Conservation (phyloP, 2,888 invertebrate species). For the Cosmia trapezina region DNA sequence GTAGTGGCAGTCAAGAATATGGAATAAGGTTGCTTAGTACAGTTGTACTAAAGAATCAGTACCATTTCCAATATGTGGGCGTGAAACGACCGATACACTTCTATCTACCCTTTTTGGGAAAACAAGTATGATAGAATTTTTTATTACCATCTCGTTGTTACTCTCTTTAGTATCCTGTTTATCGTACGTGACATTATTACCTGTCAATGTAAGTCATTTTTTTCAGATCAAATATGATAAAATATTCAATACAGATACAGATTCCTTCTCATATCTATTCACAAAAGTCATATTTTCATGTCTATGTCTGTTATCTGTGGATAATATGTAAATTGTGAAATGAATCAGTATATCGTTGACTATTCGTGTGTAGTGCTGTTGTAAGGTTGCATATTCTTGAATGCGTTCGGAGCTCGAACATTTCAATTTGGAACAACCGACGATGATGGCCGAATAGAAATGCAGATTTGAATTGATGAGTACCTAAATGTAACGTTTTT, state of each 20-base stretch:
- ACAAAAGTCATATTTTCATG: slow-evolving; percentile 42
- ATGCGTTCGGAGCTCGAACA: slow-evolving; percentile 18
- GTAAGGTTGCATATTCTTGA: slow-evolving; percentile 2
- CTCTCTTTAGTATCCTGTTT: slow-evolving; percentile 43
- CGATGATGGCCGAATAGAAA: slow-evolving; percentile 12
- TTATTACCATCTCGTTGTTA: slow-evolving; percentile 29
- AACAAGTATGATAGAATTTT: slow-evolving; percentile 23
- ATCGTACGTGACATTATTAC: slow-evolving; percentile 51
- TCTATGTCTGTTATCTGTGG: slow-evolving; percentile 35
- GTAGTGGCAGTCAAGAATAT: slow-evolving; percentile 17
- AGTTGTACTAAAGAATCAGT: slow-evolving; percentile 12
- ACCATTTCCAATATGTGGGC: slow-evolving; percentile 9
- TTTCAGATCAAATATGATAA: slow-evolving; percentile 46
- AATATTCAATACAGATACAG: slow-evolving; percentile 45
- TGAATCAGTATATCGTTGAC: slow-evolving; percentile 10
- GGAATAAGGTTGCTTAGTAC: slow-evolving; percentile 6
- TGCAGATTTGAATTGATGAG: background rate
- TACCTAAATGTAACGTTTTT: background rate
- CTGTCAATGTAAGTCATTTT: slow-evolving; percentile 36
- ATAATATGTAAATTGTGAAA: slow-evolving; percentile 45
- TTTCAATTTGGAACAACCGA: slow-evolving; percentile 40
- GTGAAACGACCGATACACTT: slow-evolving; percentile 10
- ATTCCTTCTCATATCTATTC: slow-evolving; percentile 28
- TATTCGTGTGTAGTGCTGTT: slow-evolving; percentile 12
- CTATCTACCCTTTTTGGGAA: slow-evolving; percentile 22